A percentile compares a stretch with the other conserved stretches of the same genome.
Conservation (phyloP, 2,888 invertebrate genomes). For the Oligia fasciuncula region DNA sequence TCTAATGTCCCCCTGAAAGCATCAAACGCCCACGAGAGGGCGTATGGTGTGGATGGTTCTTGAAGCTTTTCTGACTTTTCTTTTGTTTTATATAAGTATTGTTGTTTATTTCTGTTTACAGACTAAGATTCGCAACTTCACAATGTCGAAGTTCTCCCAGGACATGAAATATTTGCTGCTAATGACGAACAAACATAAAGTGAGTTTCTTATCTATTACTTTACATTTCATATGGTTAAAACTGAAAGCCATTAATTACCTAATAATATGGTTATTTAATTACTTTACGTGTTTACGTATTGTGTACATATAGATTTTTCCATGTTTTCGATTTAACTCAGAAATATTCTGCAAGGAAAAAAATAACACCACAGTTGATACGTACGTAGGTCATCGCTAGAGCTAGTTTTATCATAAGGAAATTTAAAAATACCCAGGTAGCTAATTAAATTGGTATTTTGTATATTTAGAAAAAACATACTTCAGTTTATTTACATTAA, state of each 20-base stretch:
- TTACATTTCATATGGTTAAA: neutral
- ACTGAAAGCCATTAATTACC: too few relatives aligned
- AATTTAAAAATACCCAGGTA: neutral
- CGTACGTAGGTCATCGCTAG: neutral
- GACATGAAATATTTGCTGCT: conserved; percentile 81
- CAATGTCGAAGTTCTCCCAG: conserved; percentile 77
- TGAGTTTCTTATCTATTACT: conserved; percentile 53
- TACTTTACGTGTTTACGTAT: too few relatives aligned
- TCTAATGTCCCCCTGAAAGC: too few relatives aligned
- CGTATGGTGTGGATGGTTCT: neutral
- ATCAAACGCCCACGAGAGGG: too few relatives aligned
- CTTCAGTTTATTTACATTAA: neutral
- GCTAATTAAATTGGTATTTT: neutral
- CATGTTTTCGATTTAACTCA: too few relatives aligned
- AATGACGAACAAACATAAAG: conserved; percentile 76
- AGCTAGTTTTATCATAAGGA: neutral
- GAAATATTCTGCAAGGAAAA: conserved; percentile 1
- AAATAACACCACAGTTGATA: too few relatives aligned
- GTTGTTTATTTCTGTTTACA: conserved; percentile 69
- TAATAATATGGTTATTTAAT: neutral
- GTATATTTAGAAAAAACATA: neutral
- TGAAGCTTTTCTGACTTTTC: neutral
- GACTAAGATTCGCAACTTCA: conserved; percentile 76
- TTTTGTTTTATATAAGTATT: too few relatives aligned
- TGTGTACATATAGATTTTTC: neutral